A percentile compares a stretch with the other conserved stretches of the same genome.
These are phyloP conservation scores for Dolichallabes microphthalmus DNA, from an alignment of 2,113 vertebrate species.

Conservation along the genomic window DNA sequence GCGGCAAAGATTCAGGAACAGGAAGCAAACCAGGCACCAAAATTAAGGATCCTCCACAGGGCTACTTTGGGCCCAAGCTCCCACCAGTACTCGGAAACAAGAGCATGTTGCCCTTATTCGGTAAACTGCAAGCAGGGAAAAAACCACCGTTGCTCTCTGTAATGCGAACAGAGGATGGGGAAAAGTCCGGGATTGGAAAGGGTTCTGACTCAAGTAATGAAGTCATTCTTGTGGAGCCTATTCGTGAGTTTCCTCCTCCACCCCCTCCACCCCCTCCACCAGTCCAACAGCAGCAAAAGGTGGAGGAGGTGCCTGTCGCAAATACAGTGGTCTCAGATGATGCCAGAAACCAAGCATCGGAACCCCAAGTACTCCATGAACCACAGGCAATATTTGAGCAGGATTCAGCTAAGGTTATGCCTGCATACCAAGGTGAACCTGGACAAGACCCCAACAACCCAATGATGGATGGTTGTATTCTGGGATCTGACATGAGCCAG, in stretches of 20 bases:
- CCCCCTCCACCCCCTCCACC: slow-evolving; percentile 73
- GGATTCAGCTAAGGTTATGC: slow-evolving; percentile 67
- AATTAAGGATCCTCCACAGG: slow-evolving; percentile 95
- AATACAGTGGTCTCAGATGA: slow-evolving; percentile 70
- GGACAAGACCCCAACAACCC: slow-evolving; percentile 68
- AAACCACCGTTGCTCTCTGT: slow-evolving; percentile 77
- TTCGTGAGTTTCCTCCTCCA: slow-evolving; percentile 80
- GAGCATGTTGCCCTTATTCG: slow-evolving; percentile 89
- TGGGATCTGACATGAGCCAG: slow-evolving; percentile 74
- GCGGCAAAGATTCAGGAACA: slow-evolving; percentile 70
- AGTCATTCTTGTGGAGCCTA: slow-evolving; percentile 77
- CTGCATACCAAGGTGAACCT: slow-evolving; percentile 68
- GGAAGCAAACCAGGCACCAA: slow-evolving; percentile 83
- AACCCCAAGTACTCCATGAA: slow-evolving; percentile 70
- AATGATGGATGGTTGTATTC: slow-evolving; percentile 76
- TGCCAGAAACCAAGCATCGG: slow-evolving; percentile 56
- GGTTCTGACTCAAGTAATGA: slow-evolving; percentile 71
- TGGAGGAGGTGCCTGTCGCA: slow-evolving; percentile 64
- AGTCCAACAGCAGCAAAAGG: slow-evolving; percentile 64
- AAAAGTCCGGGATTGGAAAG: slow-evolving; percentile 70
- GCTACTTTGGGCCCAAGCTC: slow-evolving; percentile 96
- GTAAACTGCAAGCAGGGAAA: slow-evolving; percentile 85
- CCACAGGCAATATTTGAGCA: slow-evolving; percentile 66
- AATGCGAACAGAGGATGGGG: slow-evolving; percentile 74
- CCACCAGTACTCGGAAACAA: slow-evolving; percentile 90